Conservation (phyloP, 2,113 vertebrate species). For the Hemiprocne comata region DNA sequence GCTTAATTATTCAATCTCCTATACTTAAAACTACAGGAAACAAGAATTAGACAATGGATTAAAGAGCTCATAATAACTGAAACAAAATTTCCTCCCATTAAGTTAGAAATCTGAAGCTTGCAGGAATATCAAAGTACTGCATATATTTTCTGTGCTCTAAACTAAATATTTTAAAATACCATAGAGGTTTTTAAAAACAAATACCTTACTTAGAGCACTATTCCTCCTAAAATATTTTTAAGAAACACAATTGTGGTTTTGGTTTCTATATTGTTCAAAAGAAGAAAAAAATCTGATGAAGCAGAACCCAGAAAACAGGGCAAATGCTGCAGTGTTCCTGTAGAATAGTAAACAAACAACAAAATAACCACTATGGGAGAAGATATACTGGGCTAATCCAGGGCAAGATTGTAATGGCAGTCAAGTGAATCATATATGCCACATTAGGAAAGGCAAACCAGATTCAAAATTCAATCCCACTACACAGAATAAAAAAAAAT, state of each 20-base stretch:
- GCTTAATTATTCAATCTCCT: not conserved
- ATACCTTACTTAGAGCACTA: not conserved
- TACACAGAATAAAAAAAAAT: not conserved
- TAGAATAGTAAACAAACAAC: not conserved
- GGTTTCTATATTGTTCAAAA: slow-evolving; percentile 5
- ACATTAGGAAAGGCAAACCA: not conserved
- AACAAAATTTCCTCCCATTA: slow-evolving; percentile 22
- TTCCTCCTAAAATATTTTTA: slow-evolving; percentile 3
- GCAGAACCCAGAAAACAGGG: not conserved
- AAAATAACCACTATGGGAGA: not conserved
- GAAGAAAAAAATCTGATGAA: not conserved
- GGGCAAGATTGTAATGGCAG: not conserved
- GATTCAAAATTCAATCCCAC: not conserved
- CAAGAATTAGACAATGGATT: slow-evolving; percentile 50
- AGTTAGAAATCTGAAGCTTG: not conserved
- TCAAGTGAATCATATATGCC: not conserved
- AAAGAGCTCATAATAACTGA: slow-evolving; percentile 33
- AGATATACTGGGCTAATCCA: not conserved
- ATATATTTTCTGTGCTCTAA: slow-evolving; percentile 42
- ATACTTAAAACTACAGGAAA: slow-evolving; percentile 53
- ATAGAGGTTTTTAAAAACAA: slow-evolving; percentile 40
- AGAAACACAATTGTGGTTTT: not conserved
- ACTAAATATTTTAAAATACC: slow-evolving; percentile 37
- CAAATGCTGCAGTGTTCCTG: not conserved
- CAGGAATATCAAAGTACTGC: slow-evolving; percentile 32